A percentile compares a stretch with the other conserved stretches of the same genome.
Conservation (phyloP, 2,888 invertebrate species). For the Junonia oenone region DNA sequence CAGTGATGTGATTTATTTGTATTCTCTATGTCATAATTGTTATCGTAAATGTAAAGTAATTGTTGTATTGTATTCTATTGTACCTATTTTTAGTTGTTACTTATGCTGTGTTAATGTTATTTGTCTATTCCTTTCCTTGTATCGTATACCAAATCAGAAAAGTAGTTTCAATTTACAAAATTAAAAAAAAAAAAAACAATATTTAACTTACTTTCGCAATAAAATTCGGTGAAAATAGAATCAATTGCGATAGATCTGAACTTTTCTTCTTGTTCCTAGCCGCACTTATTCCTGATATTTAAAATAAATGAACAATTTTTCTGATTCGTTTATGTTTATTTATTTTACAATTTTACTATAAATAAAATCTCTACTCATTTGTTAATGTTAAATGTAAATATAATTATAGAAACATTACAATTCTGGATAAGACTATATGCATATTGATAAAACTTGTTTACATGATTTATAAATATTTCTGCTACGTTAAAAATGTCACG, state of each 20-base stretch:
- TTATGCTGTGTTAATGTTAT: too few relatives aligned
- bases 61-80: neutral
- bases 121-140: too few relatives aligned
- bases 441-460: slow-evolving; percentile 6
- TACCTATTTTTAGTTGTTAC: neutral
- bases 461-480: neutral
- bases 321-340: neutral
- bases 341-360: neutral
- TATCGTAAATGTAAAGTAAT: neutral
- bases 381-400: neutral
- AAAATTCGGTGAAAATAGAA: too few relatives aligned
- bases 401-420: neutral
- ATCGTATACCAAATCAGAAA: too few relatives aligned
- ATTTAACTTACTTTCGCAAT: too few relatives aligned
- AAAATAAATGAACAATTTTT: neutral
- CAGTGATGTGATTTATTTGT: neutral
- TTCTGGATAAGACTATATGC: slow-evolving; percentile 6
- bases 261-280: too few relatives aligned
- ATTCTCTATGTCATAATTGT: neutral
- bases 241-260: too few relatives aligned
- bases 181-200: too few relatives aligned
- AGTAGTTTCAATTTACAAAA: too few relatives aligned
- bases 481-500: slow-evolving; percentile 9
- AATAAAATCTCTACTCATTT: neutral
- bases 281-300: too few relatives aligned